phyloP scores from a whole-genome alignment of 2,888 invertebrate species.

The Agonopterix alstromeriana region DNA sequence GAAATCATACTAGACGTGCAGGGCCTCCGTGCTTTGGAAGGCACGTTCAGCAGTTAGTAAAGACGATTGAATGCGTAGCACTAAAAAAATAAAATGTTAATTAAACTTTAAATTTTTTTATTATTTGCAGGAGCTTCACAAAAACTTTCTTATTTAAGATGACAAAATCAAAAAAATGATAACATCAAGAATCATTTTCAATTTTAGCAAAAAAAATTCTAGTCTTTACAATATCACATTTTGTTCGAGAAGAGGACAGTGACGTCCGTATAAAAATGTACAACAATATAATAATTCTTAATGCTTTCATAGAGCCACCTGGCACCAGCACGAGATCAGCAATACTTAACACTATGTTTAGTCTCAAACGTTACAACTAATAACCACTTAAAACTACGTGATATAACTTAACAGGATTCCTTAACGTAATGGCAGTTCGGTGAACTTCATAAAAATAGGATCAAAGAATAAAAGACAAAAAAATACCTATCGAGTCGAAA shows the following conservation, averaged over 20 bases:
- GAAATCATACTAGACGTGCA: too few species aligned
- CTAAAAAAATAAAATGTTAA: neutral
- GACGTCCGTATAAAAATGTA: slow-evolving; percentile 67
- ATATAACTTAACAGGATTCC: slow-evolving; percentile 58
- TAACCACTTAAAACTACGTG: slow-evolving; percentile 61
- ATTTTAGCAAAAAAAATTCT: slow-evolving; percentile 60
- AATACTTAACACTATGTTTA: slow-evolving; percentile 61
- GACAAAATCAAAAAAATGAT: slow-evolving; percentile 71
- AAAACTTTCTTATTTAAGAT: slow-evolving; percentile 67
- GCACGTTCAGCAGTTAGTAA: too few species aligned
- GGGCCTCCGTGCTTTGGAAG: too few species aligned
- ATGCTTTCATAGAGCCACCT: slow-evolving; percentile 71
- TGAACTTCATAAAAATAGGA: slow-evolving; percentile 44
- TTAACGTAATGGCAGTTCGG: slow-evolving; percentile 68
- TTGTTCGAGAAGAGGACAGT: slow-evolving; percentile 69
- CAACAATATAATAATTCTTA: slow-evolving; percentile 63
- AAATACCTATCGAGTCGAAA: slow-evolving; percentile 38
- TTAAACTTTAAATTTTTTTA: slow-evolving; percentile 31
- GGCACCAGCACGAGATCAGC: slow-evolving; percentile 72
- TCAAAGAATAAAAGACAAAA: slow-evolving; percentile 46
- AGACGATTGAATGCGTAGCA: too few species aligned
- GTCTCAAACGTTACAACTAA: slow-evolving; percentile 58
- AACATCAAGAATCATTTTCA: slow-evolving; percentile 73
- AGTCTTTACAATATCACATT: slow-evolving; percentile 75
- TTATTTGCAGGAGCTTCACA: slow-evolving; percentile 67